Conservation (phyloP, 2,797 vertebrate genomes). For the Pelochelys cantorii region DNA sequence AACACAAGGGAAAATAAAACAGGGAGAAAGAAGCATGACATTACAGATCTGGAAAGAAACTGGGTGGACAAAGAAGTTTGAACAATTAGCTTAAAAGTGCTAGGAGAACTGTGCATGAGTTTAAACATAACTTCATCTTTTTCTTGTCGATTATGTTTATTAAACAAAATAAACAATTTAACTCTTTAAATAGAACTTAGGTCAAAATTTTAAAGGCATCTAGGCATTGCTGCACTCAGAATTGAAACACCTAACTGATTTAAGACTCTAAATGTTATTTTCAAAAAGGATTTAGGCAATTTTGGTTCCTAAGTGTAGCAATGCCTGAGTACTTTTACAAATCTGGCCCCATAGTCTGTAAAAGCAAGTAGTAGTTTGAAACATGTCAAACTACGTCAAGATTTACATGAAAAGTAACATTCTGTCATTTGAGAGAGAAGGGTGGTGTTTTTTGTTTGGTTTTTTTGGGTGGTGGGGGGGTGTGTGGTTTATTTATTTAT, state of each 20-base stretch:
- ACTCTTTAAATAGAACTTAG: background rate
- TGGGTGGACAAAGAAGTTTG: conserved; percentile 51
- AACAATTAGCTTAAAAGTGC: conserved; percentile 38
- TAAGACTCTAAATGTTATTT: background rate
- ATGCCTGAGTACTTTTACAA: background rate
- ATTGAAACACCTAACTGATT: background rate
- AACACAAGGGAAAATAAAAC: conserved; percentile 73
- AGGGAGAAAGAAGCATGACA: conserved; percentile 60
- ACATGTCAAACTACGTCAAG: background rate
- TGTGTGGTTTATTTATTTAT: too few relatives aligned
- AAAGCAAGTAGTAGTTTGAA: conserved; percentile 41
- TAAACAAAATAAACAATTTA: background rate
- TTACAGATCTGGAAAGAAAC: conserved; percentile 42
- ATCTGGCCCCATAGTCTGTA: background rate
- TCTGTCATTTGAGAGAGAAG: background rate
- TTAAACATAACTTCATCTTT: background rate
- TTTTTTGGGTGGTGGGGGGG: too few relatives aligned
- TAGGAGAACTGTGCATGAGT: background rate
- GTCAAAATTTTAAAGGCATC: background rate
- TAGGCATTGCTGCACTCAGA: background rate
- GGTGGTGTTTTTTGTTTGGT: background rate
- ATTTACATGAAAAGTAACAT: conserved; percentile 7
- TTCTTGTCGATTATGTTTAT: background rate
- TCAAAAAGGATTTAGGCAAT: background rate
- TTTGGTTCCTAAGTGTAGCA: background rate